phyloP scores from a whole-genome alignment of 2,888 invertebrate species.

The Lordiphosa fenestrarum region DNA sequence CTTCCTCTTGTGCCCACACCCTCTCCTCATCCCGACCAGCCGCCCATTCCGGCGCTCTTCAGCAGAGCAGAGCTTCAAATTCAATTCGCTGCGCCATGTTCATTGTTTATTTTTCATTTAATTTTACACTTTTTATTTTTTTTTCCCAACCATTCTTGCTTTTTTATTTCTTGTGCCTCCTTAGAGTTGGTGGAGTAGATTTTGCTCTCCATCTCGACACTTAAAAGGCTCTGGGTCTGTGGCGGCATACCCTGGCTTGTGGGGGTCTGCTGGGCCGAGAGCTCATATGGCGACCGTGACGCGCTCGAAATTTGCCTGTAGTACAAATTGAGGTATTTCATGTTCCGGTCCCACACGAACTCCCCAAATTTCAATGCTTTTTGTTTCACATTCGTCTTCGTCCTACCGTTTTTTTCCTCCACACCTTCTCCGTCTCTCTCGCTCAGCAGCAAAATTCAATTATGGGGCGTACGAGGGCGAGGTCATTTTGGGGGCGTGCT shows the following conservation, averaged over 20 bases:
- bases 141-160: not conserved
- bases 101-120: slow-evolving; percentile 75
- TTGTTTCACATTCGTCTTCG: not conserved
- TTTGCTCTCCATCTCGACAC: slow-evolving; percentile 7
- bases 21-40: not conserved
- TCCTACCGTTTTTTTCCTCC: not conserved
- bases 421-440: not conserved
- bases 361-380: no score
- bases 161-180: slow-evolving; percentile 9
- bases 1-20: not conserved
- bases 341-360: no score
- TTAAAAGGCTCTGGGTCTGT: no score
- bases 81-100: slow-evolving; percentile 67
- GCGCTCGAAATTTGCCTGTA: no score
- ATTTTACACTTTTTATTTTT: slow-evolving; percentile 61
- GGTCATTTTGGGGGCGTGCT: slow-evolving; percentile 16
- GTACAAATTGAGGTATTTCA: no score
- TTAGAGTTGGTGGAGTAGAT: slow-evolving; percentile 8
- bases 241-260: no score
- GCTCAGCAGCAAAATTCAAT: slow-evolving; percentile 61
- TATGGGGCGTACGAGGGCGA: slow-evolving; percentile 38
- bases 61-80: slow-evolving; percentile 53
- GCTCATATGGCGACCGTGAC: no score
- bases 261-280: no score
- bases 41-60: slow-evolving; percentile 9